These are phyloP conservation scores for Acanthochromis polyacanthus DNA, from an alignment of 2,113 vertebrate species.

Conservation along the genomic window DNA sequence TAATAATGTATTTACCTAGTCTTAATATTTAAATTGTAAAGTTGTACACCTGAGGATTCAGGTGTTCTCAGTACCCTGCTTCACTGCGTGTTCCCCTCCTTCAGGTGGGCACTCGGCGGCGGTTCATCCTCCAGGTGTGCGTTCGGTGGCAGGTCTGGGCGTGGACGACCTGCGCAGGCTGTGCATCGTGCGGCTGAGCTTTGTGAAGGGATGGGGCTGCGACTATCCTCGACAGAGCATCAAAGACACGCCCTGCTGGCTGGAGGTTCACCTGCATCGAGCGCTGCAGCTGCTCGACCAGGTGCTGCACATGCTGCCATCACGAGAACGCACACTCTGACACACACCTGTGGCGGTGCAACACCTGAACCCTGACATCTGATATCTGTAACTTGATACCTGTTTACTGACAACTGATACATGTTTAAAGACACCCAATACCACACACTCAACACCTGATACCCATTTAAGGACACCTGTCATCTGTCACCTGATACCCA, in stretches of 20 bases:
- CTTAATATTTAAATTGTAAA: no score
- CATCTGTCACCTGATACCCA: no score
- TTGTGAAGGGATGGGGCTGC: constrained; percentile 90
- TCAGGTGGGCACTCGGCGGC: constrained; percentile 67
- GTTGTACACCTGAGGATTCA: no score
- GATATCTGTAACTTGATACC: neutral
- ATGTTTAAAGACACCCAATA: no score
- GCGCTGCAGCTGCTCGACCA: constrained; percentile 88
- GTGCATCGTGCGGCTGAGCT: constrained; percentile 86
- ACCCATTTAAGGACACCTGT: no score
- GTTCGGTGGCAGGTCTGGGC: constrained; percentile 80
- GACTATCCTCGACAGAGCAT: constrained; percentile 88
- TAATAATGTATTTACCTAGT: no score
- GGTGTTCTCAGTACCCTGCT: no score
- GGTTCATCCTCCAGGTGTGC: constrained; percentile 42
- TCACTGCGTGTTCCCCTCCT: neutral
- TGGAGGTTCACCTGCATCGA: constrained; percentile 87
- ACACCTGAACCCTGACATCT: neutral
- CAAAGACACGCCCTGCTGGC: constrained; percentile 89
- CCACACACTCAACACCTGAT: no score
- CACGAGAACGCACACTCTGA: constrained; percentile 72
- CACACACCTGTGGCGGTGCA: no score
- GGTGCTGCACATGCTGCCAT: constrained; percentile 87
- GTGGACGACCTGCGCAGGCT: constrained; percentile 86
- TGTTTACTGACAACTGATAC: no score